Evolutionary conservation across 1,140 invertebrate species (phyloP).

Genomic region (Heterodera schachtii): DNA sequence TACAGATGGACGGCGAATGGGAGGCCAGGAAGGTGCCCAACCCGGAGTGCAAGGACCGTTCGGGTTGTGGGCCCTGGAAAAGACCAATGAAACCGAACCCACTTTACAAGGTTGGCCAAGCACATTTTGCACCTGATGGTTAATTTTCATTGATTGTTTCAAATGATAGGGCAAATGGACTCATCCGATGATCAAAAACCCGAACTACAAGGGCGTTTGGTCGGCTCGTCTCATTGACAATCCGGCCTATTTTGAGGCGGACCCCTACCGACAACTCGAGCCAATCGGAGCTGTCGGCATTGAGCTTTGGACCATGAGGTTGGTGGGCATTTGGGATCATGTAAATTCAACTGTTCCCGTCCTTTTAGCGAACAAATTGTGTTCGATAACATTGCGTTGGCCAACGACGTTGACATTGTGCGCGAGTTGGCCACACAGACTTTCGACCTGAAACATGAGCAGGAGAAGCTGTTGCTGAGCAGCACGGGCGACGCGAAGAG

Average conservation of each 20-base stretch:
- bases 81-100: constrained; percentile 51
- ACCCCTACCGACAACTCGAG: constrained; percentile 81
- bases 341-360: constrained; percentile 68
- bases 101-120: constrained; percentile 64
- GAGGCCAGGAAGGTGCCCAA: constrained; percentile 90
- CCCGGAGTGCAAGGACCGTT: constrained; percentile 79
- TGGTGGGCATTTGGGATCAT: too few species aligned
- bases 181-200: constrained; percentile 85
- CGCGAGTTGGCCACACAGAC: constrained; percentile 80
- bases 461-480: constrained; percentile 70
- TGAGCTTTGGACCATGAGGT: constrained; percentile 74
- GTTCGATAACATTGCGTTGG: constrained; percentile 90
- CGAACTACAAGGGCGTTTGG: constrained; percentile 93
- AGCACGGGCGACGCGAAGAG: constrained; percentile 77
- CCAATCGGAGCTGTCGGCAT: constrained; percentile 91
- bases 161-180: constrained; percentile 74
- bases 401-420: constrained; percentile 80
- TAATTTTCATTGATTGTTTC: constrained; percentile 35
- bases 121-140: not conserved
- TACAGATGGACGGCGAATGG: constrained; percentile 91
- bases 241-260: constrained; percentile 89
- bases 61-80: constrained; percentile 88
- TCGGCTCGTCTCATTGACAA: constrained; percentile 82
- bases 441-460: constrained; percentile 78
- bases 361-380: constrained; percentile 88